phyloP scores from a whole-genome alignment of 1,140 invertebrate genomes.

The Leptinotarsa undecemlineata region DNA sequence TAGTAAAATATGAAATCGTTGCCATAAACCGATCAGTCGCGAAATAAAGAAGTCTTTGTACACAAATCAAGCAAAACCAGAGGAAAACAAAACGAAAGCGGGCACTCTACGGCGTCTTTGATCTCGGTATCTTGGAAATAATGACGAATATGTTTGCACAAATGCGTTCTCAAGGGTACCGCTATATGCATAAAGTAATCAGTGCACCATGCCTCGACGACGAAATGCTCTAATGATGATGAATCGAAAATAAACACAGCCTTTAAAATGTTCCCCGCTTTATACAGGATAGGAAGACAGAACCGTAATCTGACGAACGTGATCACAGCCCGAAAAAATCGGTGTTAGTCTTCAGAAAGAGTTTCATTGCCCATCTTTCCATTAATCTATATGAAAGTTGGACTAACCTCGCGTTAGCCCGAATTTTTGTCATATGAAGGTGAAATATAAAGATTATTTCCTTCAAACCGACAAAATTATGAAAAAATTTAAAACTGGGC shows the following conservation, averaged over 20 bases:
- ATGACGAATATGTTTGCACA: conserved; percentile 26
- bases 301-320: no score
- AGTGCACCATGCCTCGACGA: conserved; percentile 1
- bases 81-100: conserved; percentile 1
- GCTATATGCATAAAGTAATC: conserved; percentile 11
- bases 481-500: no score
- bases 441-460: no score
- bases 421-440: no score
- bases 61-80: background rate
- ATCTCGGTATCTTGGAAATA: conserved; percentile 15
- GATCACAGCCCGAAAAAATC: no score
- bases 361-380: no score
- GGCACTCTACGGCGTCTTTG: conserved; percentile 13
- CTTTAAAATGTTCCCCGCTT: no score
- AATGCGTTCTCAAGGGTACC: conserved; percentile 21
- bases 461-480: no score
- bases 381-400: no score
- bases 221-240: conserved; percentile 19
- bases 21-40: background rate
- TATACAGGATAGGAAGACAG: no score
- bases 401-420: no score
- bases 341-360: no score
- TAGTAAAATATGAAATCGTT: background rate
- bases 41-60: background rate
- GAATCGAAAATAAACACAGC: conserved; percentile 14